Base-by-base conservation (phyloP, 2,888 invertebrate species). In the Gortyna flavago region DNA sequence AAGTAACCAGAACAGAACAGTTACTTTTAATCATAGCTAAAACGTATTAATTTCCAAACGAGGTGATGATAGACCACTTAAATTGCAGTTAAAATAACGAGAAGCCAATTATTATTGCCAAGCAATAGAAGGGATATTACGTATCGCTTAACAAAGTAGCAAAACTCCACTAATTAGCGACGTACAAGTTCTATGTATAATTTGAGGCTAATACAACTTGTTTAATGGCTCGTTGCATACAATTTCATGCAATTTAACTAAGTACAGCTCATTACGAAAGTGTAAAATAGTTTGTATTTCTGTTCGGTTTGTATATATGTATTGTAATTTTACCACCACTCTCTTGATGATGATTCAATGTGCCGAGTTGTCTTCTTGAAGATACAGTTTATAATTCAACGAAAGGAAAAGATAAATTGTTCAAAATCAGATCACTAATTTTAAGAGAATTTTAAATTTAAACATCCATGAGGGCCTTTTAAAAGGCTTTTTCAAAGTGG, bases 231-330 rank as follows among this genome's bases (percentile, higher is more conserved):
- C 83, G 87, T 88, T 89, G 87, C 85, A 85, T 88, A 86, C 87
- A 88, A 89, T 90, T 89, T 89, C 87, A 90, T 89, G 87, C 88
- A 89, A 89, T 89, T 91, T 87, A 87, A 87, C 75, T 86, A 86
- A 88, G 77, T 86, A 86, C 71, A 81, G 71, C 82, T 83, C 81
- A 87, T 89, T 87, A 88, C 81, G 75, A 85, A 69, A 68, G 70
- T 85, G 85, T 75, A 79, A 84, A 86, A 80, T 85, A 77, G 73
- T 81, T 77, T 64, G 66, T 85, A 64, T 76, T 77, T n/a, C 44
- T 75, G 64, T 78, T 86, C 84, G 75, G 69, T 80, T 82, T 75
- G 64, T 41, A 69, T 66, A 54, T 13, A 13, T 13, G 44, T 44
- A 35, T 38, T 25, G 11, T 44, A 18, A 41, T 35, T 62, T 48